Evolutionary conservation across 2,888 invertebrate species (phyloP).

Genomic region (Mimumesa dahlbomi): DNA sequence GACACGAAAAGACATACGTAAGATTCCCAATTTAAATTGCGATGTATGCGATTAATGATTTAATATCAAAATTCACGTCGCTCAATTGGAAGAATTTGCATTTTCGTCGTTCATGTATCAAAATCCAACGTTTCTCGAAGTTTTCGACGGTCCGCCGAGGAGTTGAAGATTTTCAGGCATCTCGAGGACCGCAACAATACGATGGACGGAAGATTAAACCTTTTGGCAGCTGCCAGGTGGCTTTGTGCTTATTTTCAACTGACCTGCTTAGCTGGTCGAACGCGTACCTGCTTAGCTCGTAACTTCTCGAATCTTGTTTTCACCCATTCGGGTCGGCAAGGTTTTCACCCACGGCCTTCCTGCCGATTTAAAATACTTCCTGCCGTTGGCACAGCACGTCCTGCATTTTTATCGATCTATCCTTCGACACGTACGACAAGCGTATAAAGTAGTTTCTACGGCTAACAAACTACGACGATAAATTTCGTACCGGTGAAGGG

Average conservation of each 20-base stretch:
- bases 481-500: no score
- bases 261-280: slow-evolving; percentile 63
- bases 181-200: slow-evolving; percentile 52
- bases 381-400: slow-evolving; percentile 14
- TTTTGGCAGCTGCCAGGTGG: slow-evolving; percentile 64
- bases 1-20: no score
- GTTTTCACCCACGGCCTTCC: slow-evolving; percentile 37
- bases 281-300: slow-evolving; percentile 32
- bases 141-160: not conserved
- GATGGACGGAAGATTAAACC: slow-evolving; percentile 53
- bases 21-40: no score
- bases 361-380: slow-evolving; percentile 53
- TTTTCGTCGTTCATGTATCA: no score
- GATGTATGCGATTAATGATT: no score
- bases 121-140: not conserved
- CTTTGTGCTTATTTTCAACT: slow-evolving; percentile 64
- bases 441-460: slow-evolving; percentile 5
- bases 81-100: no score
- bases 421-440: not conserved
- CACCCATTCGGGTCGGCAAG: slow-evolving; percentile 40
- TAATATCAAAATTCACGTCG: no score
- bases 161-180: slow-evolving; percentile 5
- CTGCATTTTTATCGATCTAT: slow-evolving; percentile 28
- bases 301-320: slow-evolving; percentile 51
- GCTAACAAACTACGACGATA: not conserved